Conservation (phyloP, 2,888 invertebrate genomes). For the Clistopyga incitator region DNA sequence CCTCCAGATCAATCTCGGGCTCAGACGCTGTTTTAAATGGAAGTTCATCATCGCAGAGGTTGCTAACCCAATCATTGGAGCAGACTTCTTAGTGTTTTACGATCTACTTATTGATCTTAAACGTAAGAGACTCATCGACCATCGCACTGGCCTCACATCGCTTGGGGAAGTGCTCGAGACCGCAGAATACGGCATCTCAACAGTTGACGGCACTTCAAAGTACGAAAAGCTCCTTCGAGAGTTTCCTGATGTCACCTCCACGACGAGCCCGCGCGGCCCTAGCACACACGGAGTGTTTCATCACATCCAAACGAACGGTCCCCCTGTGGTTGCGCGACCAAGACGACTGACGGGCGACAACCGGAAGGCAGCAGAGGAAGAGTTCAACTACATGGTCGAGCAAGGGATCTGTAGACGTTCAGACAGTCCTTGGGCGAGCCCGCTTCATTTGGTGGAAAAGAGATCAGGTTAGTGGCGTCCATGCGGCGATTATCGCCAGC, state of each 20-base stretch:
- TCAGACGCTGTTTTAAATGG: conserved; percentile 20
- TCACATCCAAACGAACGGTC: conserved; percentile 68
- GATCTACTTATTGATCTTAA: conserved; percentile 62
- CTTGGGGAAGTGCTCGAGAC: not conserved
- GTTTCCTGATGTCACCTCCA: not conserved
- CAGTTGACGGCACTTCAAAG: not conserved
- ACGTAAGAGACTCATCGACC: conserved; percentile 26
- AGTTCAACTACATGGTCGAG: conserved; percentile 76
- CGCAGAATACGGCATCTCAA: not conserved
- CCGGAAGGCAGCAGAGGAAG: conserved; percentile 73
- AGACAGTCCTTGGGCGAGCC: conserved; percentile 81
- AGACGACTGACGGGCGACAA: conserved; percentile 76
- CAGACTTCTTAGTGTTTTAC: conserved; percentile 56
- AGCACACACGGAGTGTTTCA: conserved; percentile 60
- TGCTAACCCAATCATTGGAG: conserved; percentile 17
- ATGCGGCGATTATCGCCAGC: no score
- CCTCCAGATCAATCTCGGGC: not conserved
- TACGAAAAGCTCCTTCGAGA: not conserved
- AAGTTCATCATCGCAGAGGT: conserved; percentile 15
- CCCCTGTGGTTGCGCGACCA: not conserved
- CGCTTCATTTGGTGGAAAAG: conserved; percentile 76
- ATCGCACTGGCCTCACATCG: conserved; percentile 18
- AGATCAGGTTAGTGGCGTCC: conserved; percentile 64
- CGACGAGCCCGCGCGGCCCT: conserved; percentile 64
- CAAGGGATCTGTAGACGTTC: conserved; percentile 82